Base-by-base conservation (phyloP, 1,140 invertebrate species). In the Armadillidium nasatum region DNA sequence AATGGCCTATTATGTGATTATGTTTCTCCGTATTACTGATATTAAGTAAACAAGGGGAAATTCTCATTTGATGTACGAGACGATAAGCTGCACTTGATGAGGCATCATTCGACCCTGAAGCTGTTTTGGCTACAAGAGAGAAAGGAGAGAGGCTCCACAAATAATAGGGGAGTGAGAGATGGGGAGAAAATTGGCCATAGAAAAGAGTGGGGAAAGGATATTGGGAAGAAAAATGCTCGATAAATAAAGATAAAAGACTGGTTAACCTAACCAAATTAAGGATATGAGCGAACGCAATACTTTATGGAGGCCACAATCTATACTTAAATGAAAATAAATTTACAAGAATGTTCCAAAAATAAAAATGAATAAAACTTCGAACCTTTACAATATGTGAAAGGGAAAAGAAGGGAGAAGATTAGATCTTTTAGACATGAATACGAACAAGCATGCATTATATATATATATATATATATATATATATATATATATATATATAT, bases 11-110 rank as follows among this genome's bases (percentile, higher is more conserved):
- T 60, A 60, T 60, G 50, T 60, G 50, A 60, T 60, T 60, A 60
- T 60, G 50, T 60, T 15, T 3, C 11, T 60, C 19, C 7, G 50
- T 60, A 60, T 60, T 60, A 60, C 50, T 60, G 50, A 60, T 60
- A 60, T 60, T 60, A 60, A 60, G 50, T 60, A 60, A 60, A 60
- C 50, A 60, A 60, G 50, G 50, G 50, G 19, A 60, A 60, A 15
- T 60, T 60, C 50, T 19, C 50, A 33, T 33, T 60, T 60, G 50
- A 60, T 60, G 50, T 13, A 60, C 50, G 50, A 60, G 50, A 60
- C 19, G 50, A 60, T 60, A 60, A 60, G 50, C 50, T 60, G 50
- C 50, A 15, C 50, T 60, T 60, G 50, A 60, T 60, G 50, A 60
- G 50, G 50, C 11, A 60, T 13, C 50, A 60, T 60, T 60, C 50